phyloP scores from a whole-genome alignment of 2,797 vertebrate species.

The Crenuchus spilurus region DNA sequence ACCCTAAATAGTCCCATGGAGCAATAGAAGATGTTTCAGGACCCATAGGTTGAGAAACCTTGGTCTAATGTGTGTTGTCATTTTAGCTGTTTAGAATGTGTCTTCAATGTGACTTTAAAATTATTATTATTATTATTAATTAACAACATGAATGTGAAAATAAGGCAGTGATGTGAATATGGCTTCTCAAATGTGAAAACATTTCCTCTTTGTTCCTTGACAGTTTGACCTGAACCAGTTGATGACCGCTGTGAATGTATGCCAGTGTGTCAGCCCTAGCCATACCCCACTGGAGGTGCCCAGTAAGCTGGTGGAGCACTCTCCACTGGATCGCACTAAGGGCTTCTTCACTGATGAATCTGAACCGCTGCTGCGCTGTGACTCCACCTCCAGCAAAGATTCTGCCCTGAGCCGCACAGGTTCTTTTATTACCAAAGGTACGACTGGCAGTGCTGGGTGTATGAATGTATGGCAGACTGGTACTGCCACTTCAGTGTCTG shows the following conservation, averaged over 20 bases:
- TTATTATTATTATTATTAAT: no score
- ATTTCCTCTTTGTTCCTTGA: conserved; percentile 9
- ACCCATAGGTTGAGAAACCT: no score
- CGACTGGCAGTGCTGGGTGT: neutral
- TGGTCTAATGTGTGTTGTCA: no score
- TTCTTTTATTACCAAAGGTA: conserved; percentile 99
- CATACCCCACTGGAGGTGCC: conserved; percentile 76
- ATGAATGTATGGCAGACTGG: no score
- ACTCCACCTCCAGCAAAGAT: conserved; percentile 96
- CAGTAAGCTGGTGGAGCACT: conserved; percentile 79
- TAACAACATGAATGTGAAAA: no score
- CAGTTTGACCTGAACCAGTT: conserved; percentile 91
- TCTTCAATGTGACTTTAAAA: no score
- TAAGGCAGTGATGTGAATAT: no score
- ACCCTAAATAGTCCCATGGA: no score
- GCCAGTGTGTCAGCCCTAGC: conserved; percentile 79
- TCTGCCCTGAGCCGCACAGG: conserved; percentile 93
- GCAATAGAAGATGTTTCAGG: no score
- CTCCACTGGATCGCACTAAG: conserved; percentile 88
- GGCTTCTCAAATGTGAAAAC: no score
- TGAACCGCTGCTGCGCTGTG: conserved; percentile 93
- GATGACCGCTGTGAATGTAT: conserved; percentile 82
- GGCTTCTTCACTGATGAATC: conserved; percentile 94
- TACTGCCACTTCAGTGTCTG: neutral
- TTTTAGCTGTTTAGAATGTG: no score